A percentile compares a stretch with the other conserved stretches of the same genome.
Conservation (phyloP, 2,888 invertebrate species). For the Drosophila koepferae region DNA sequence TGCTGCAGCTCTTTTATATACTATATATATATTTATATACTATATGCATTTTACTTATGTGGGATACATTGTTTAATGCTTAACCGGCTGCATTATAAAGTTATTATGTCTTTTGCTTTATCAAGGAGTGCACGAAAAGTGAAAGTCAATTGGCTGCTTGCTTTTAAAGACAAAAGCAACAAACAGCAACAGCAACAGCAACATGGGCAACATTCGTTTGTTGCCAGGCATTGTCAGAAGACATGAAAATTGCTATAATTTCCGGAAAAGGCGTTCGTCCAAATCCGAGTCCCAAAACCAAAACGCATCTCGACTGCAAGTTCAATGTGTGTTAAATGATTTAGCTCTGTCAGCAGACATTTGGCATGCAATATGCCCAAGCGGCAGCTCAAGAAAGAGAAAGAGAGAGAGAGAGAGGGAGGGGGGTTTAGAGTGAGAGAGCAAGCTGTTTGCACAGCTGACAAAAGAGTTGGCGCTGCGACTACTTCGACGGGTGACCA, state of each 20-base stretch:
- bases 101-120: constrained; percentile 15
- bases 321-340: constrained; percentile 52
- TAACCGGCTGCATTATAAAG: constrained; percentile 16
- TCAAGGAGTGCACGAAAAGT: constrained; percentile 42
- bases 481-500: constrained; percentile 60
- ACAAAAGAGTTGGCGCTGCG: constrained; percentile 42
- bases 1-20: not conserved
- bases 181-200: constrained; percentile 1
- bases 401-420: constrained; percentile 1
- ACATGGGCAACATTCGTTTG: constrained; percentile 24
- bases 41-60: not conserved
- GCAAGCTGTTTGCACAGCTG: constrained; percentile 74
- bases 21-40: not conserved
- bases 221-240: constrained; percentile 39
- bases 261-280: constrained; percentile 71
- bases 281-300: constrained; percentile 24
- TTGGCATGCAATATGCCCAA: constrained; percentile 18
- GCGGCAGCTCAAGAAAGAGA: no score
- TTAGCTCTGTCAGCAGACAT: constrained; percentile 30
- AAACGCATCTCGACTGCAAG: constrained; percentile 49
- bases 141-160: constrained; percentile 46
- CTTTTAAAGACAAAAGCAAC: constrained; percentile 16
- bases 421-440: not conserved
- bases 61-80: constrained; percentile 8
- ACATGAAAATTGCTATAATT: constrained; percentile 76